Base-by-base conservation (phyloP, 2,888 invertebrate species). In the Ennomos fuscantarius region DNA sequence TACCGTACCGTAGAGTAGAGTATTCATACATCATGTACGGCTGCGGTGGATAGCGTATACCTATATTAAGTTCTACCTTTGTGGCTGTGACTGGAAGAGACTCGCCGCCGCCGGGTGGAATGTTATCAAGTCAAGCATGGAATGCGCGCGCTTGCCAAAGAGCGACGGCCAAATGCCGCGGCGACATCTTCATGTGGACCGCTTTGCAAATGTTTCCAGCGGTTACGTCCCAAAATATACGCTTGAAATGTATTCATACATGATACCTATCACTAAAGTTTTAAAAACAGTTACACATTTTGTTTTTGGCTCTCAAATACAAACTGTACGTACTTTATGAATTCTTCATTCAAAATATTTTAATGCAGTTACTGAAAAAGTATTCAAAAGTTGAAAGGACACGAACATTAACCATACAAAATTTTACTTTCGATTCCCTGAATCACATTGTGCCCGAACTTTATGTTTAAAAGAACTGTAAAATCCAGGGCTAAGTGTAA, bases 71-170 rank as follows among this genome's bases (percentile, higher is more conserved):
- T 54, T 47, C 36, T 44, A 62, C 50, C 50, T 68, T 60, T 62
- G 63, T 41, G 60, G 62, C 51, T 37, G 51, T 57, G 63, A 46
- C 24, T 24, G 24, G 24, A 24, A 41, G 56, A 55, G 60, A 55
- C 46, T 13, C 40, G 53, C 35, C 49, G 53, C 35, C 49, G 41
- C 5, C 24, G 43, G 35, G 62, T 62, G 73, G 79, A 74, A 81
- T 79, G 72, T 74, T 63, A 75, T 72, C 69, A 70, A 74, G 70
- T 74, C 63, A 61, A 48, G 65, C 47, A 9, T 45, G 72, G 81
- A 78, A 82, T 82, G 76, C 69, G 72, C 69, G 70, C 69, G 69
- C 69, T 76, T 73, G 71, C 71, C 72, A 74, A 77, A 78, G 73
- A 75, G 69, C 58, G 60, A 56, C 55, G 52, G 46, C 37, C 74